Evolutionary conservation across 2,888 invertebrate species (phyloP).

Genomic region (Dione vanillae): DNA sequence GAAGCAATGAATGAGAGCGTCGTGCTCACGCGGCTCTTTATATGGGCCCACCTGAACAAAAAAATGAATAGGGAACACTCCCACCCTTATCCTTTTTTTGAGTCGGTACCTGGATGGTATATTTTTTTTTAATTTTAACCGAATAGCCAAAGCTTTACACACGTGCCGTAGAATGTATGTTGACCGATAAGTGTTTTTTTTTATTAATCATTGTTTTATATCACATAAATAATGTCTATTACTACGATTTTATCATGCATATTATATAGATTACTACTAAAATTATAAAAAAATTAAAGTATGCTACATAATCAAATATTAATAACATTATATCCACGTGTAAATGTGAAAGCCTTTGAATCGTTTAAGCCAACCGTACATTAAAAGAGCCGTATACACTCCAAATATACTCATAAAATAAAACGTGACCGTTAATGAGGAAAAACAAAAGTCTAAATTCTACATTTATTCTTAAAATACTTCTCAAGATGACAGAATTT

Average conservation of each 20-base stretch:
- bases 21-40: constrained; percentile 62
- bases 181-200: constrained; percentile 53
- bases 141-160: constrained; percentile 57
- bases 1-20: constrained; percentile 70
- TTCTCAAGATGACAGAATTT: too few species aligned
- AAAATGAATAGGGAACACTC: constrained; percentile 73
- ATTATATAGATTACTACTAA: too few species aligned
- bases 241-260: neutral
- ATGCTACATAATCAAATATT: neutral
- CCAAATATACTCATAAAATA: too few species aligned
- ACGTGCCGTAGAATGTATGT: constrained; percentile 73
- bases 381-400: neutral
- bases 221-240: neutral
- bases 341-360: neutral
- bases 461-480: too few species aligned
- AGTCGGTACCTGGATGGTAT: constrained; percentile 67
- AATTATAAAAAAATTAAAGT: too few species aligned
- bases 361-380: neutral
- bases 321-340: neutral
- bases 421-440: neutral
- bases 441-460: too few species aligned
- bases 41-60: constrained; percentile 71
- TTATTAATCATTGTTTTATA: neutral
- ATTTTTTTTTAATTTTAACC: constrained; percentile 44
- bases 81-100: constrained; percentile 72